These are phyloP conservation scores for Sinocyclocheilus anophthalmus DNA, from an alignment of 2,113 vertebrate genomes.

Conservation along the genomic window DNA sequence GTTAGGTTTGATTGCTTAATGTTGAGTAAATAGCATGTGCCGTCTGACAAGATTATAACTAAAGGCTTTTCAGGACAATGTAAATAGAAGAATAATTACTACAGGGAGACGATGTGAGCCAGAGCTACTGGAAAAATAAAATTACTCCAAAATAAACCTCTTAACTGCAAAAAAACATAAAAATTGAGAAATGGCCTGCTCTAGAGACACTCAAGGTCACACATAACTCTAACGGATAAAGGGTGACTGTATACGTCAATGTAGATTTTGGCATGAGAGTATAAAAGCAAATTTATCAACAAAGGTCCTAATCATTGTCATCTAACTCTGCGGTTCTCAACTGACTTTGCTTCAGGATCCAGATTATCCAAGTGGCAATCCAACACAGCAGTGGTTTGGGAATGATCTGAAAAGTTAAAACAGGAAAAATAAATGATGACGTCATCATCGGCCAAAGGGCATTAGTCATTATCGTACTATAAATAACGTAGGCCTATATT, in stretches of 20 bases:
- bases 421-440: too few species aligned
- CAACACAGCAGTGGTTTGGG: neutral
- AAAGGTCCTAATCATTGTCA: neutral
- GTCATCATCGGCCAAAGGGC: neutral
- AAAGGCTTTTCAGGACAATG: slow-evolving; percentile 53
- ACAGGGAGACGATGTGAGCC: slow-evolving; percentile 48
- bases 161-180: slow-evolving; percentile 19
- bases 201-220: slow-evolving; percentile 45
- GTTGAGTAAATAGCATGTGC: slow-evolving; percentile 68
- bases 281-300: slow-evolving; percentile 47
- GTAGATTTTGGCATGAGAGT: slow-evolving; percentile 59
- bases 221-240: slow-evolving; percentile 48
- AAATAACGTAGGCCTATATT: neutral
- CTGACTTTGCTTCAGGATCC: neutral
- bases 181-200: neutral
- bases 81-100: slow-evolving; percentile 71
- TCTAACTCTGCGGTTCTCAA: neutral
- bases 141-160: slow-evolving; percentile 21
- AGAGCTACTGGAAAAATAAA: neutral
- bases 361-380: neutral
- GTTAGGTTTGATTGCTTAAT: slow-evolving; percentile 69
- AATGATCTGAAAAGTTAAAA: too few species aligned
- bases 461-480: neutral
- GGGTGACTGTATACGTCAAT: slow-evolving; percentile 48
- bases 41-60: slow-evolving; percentile 65